Evolutionary conservation across 92 coral and sea anemone species (phyloP).

Genomic region (Porites cylindrica): DNA sequence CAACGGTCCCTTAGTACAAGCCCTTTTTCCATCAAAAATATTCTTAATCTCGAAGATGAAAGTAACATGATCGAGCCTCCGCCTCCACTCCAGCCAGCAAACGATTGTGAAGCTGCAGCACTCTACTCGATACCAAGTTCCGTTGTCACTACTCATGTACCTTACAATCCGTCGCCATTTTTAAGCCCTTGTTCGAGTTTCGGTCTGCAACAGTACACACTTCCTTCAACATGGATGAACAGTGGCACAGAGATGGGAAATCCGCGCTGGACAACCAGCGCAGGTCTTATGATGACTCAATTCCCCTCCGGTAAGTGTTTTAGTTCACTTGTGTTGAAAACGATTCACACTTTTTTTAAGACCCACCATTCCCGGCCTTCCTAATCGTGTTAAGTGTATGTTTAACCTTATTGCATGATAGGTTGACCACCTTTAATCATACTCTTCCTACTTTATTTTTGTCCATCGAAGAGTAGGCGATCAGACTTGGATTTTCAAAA

Average conservation of each 20-base stretch:
- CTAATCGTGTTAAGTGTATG: constrained; percentile 33
- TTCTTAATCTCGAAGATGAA: constrained; percentile 16
- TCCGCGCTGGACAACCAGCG: not conserved
- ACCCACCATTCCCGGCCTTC: constrained; percentile 1
- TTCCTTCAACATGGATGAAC: not conserved
- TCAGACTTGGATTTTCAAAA: too few relatives aligned
- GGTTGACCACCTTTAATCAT: not conserved
- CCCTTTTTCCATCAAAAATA: constrained; percentile 38
- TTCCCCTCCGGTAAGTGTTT: constrained; percentile 2
- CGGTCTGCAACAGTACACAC: constrained; percentile 2
- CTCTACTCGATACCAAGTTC: not conserved
- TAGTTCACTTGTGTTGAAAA: not conserved
- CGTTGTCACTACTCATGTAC: constrained; percentile 3
- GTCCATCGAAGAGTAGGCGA: not conserved
- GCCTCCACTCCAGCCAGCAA: not conserved
- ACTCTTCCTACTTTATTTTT: not conserved
- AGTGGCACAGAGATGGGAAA: not conserved
- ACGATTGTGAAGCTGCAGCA: not conserved
- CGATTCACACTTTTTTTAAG: not conserved
- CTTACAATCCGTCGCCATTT: constrained; percentile 35
- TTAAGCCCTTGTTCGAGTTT: constrained; percentile 22
- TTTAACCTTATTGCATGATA: constrained; percentile 35
- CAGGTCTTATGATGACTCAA: not conserved
- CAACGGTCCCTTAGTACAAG: not conserved
- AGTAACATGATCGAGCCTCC: not conserved